Base-by-base conservation (phyloP, 2,888 invertebrate species). In the Liopterus haemorrhoidalis region DNA sequence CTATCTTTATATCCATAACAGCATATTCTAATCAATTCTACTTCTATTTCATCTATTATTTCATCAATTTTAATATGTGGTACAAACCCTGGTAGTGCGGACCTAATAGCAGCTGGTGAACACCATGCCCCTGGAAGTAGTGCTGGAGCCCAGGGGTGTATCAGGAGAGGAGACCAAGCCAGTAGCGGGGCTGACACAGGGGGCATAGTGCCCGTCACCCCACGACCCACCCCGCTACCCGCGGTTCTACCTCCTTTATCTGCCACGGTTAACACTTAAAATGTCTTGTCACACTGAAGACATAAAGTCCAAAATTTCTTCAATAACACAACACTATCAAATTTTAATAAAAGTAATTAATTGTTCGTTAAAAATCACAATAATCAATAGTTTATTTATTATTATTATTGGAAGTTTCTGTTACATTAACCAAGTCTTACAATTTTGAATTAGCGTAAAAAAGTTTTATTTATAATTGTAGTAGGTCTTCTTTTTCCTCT, bases 81-180 rank as follows among this genome's bases (percentile, higher is more conserved):
- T 53, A 72, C 80, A 78, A 75, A 84, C 84, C 84, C 81, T 40
- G 84, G 85, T 57, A 85, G 72, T 50, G 83, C 83, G 44, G 79
- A 81, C 35, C 82, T 71, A 54, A 82, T 72, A 49, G 83, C 81
- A 59, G 79, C 83, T 36, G 60, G 67, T 41, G 61, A 66, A 69
- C 79, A 85, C 63, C 79, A 80, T 51, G 81, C 80, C 47, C 74
- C 72, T 51, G 83, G 82, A 54, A 82, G 61, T 50, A 83, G 72
- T 25, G 82, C 81, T 55, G 82, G 82, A 41, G 80, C 82, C 83
- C 84, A 85, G 15, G 83, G 83, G 56, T 81, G 81, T 64, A 85
- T 68, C 59, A 85, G 66, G 50, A 83, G 78, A 31, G 85, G 85
- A 59, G 82, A 82, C 84, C 83, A 84, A 12, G 81, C 81, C 62